Evolutionary conservation across 2,888 invertebrate genomes (phyloP).

Genomic region (Andrena haemorrhoa): DNA sequence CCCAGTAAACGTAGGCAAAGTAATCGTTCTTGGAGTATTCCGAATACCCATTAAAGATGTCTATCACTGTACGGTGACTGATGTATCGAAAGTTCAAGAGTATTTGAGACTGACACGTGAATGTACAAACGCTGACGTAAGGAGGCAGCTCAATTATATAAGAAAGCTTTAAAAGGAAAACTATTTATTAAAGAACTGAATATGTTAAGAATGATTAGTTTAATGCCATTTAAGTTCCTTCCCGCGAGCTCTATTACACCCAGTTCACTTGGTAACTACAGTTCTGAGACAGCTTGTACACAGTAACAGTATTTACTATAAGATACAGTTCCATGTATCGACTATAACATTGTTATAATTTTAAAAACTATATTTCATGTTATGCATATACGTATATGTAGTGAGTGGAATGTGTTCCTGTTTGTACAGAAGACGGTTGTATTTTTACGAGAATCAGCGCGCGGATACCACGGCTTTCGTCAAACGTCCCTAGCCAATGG

Average conservation of each 20-base stretch:
- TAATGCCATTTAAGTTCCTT: background rate
- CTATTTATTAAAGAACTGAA: too few species aligned
- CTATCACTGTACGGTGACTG: too few species aligned
- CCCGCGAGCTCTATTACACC: background rate
- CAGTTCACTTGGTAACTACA: background rate
- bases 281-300: background rate
- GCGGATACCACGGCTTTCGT: slow-evolving; percentile 59
- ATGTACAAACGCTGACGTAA: too few species aligned
- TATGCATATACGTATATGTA: slow-evolving; percentile 60
- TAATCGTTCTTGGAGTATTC: too few species aligned
- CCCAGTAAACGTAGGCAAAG: too few species aligned
- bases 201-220: too few species aligned
- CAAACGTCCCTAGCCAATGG: slow-evolving; percentile 50
- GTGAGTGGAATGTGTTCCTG: slow-evolving; percentile 62
- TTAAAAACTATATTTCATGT: slow-evolving; percentile 64
- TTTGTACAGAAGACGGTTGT: slow-evolving; percentile 62
- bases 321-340: slow-evolving; percentile 39
- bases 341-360: slow-evolving; percentile 61
- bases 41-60: too few species aligned
- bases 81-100: too few species aligned
- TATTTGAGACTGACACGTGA: too few species aligned
- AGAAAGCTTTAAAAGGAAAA: too few species aligned
- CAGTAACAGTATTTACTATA: slow-evolving; percentile 48
- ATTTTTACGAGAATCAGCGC: slow-evolving; percentile 67
- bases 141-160: too few species aligned